Percentiles rank a stretch among this genome's conserved stretches.
These are phyloP conservation scores for Bilobella aurantiaca DNA, from an alignment of 1,140 invertebrate genomes.

Conservation along the genomic window DNA sequence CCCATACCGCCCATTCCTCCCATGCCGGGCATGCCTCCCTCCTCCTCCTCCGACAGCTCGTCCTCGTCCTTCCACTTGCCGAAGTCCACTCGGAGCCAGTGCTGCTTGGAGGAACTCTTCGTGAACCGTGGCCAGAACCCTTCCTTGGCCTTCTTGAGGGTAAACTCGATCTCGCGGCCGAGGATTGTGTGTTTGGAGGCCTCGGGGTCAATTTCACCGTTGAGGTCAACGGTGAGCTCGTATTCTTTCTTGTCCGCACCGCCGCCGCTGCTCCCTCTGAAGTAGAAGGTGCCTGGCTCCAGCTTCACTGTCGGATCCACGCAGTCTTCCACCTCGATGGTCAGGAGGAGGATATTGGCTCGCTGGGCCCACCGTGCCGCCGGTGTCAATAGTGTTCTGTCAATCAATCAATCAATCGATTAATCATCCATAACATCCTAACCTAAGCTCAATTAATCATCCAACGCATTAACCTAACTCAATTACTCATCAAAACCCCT, in stretches of 20 bases:
- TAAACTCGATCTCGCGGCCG: slow-evolving; percentile 65
- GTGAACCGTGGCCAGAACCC: slow-evolving; percentile 64
- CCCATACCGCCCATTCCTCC: slow-evolving; percentile 42
- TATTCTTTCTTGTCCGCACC: slow-evolving; percentile 74
- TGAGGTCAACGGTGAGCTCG: slow-evolving; percentile 73
- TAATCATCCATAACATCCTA: neutral
- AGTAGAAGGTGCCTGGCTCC: slow-evolving; percentile 66
- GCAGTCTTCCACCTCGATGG: slow-evolving; percentile 79
- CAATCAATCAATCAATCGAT: neutral
- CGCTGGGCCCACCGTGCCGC: slow-evolving; percentile 86
- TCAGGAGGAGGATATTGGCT: slow-evolving; percentile 65
- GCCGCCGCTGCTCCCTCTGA: slow-evolving; percentile 72
- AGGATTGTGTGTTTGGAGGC: slow-evolving; percentile 48
- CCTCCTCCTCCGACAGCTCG: slow-evolving; percentile 57
- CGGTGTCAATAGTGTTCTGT: slow-evolving; percentile 48
- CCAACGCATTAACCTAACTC: too few relatives aligned
- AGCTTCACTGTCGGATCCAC: slow-evolving; percentile 72
- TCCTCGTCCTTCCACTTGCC: slow-evolving; percentile 95
- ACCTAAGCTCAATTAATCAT: neutral
- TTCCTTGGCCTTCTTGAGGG: slow-evolving; percentile 59
- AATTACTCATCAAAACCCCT: too few relatives aligned
- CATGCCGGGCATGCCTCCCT: slow-evolving; percentile 40
- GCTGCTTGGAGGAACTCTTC: slow-evolving; percentile 76
- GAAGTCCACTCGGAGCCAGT: slow-evolving; percentile 96
- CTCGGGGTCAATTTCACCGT: slow-evolving; percentile 68